Evolutionary conservation across 2,113 vertebrate species (phyloP), one percentile per base, ranked within the genome.

Genomic region (Gambusia affinis): DNA sequence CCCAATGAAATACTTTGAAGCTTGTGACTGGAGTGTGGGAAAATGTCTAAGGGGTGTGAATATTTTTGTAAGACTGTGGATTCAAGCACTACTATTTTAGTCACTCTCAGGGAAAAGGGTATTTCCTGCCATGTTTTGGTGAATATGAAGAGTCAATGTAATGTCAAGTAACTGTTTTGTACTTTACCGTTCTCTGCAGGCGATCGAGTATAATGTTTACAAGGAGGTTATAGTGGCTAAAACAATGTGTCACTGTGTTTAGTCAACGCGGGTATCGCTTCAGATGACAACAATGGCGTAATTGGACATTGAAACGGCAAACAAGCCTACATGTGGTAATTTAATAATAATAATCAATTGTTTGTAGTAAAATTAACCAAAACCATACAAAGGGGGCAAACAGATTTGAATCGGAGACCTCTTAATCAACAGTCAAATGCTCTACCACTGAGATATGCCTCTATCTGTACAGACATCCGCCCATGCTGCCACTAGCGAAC

Each of bases 371-470:
- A 11, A 30, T 12, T 19, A 22, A 4, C 4, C 1, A 12, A 73
- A 54, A 33, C 5, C 0, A 6, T 4, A 1, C 0, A 10, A 0
- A 96, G 94, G 94, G 94, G 94, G 94, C 94, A 95, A 91, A 93
- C 87, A 92, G 94, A 96, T 94, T 95, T 96, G 94, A 96, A 95
- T 91, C 90, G 76, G 92, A 83, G 93, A 95, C 94, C 94, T 95
- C 87, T 95, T 95, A 95, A 95, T 92, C 94, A 95, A 93, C 93
- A 95, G 94, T 95, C 93, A 96, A 96, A 96, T 93, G 92, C 95
- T 95, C 94, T 95, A 94, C 94, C 93, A 94, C 95, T 96, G 95
- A 95, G 94, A 94, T 95, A 96, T 94, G 95, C 94, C 94, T 94
- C 94, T 94, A 19, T 17, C 42, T 44, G 8, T 4, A 15, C 3